phyloP scores from a whole-genome alignment of 1,140 invertebrate genomes.

The Danaus plexippus region DNA sequence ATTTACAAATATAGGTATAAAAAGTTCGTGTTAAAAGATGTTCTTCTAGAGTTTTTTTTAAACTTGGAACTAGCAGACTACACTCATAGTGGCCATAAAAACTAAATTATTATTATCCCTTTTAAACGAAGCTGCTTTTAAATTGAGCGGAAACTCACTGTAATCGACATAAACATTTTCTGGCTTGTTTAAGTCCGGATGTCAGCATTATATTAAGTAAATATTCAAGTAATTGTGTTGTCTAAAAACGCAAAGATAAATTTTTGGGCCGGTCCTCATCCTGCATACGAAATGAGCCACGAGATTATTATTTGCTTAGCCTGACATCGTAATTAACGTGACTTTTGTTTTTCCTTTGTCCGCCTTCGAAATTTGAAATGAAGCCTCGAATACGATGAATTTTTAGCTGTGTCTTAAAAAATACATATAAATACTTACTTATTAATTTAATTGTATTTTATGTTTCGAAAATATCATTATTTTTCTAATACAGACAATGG shows the following conservation, averaged over 20 bases:
- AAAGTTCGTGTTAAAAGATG: neutral
- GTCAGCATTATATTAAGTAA: conserved; percentile 40
- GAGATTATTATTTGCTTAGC: conserved; percentile 59
- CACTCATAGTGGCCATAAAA: too few relatives aligned
- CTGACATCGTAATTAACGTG: conserved; percentile 60
- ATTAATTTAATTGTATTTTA: too few relatives aligned
- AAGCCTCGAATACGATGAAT: neutral
- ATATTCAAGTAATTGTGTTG: conserved; percentile 57
- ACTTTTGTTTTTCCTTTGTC: conserved; percentile 47
- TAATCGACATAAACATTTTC: conserved; percentile 18
- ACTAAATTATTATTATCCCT: too few relatives aligned
- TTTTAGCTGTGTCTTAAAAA: too few relatives aligned
- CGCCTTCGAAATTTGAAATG: conserved; percentile 13
- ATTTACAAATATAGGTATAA: too few relatives aligned
- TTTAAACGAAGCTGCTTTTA: too few relatives aligned
- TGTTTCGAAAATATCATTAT: too few relatives aligned
- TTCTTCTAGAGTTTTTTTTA: neutral
- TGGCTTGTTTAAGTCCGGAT: conserved; percentile 27
- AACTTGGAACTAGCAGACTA: too few relatives aligned
- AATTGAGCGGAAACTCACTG: neutral
- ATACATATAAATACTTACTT: too few relatives aligned
- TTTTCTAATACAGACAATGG: too few relatives aligned
- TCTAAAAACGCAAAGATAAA: conserved; percentile 50
- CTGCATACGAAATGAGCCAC: conserved; percentile 54
- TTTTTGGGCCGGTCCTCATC: conserved; percentile 41